These are phyloP conservation scores for Plotosus lineatus DNA, from an alignment of 2,113 vertebrate genomes.

Conservation along the genomic window DNA sequence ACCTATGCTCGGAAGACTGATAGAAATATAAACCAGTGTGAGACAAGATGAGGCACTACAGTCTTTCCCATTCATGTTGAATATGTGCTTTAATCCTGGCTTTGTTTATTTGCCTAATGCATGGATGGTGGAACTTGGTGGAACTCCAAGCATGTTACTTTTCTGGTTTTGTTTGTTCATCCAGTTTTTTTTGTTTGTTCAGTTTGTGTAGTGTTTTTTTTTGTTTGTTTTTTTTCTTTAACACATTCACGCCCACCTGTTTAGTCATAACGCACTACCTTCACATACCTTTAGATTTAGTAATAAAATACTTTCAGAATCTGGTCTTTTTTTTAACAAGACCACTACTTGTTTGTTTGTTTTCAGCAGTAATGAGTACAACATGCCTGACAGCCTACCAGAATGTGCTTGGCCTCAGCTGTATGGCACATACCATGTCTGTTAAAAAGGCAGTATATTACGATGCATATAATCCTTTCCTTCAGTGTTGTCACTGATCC, in stretches of 20 bases:
- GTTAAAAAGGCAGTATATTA: constrained; percentile 26
- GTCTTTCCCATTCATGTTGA: constrained; percentile 20
- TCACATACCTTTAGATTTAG: constrained; percentile 12
- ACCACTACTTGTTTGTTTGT: not conserved
- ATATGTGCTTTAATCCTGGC: constrained; percentile 4
- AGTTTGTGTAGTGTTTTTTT: not conserved
- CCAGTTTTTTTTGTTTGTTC: constrained; percentile 5
- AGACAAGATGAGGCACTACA: constrained; percentile 27
- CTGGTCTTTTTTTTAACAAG: not conserved
- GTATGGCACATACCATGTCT: not conserved
- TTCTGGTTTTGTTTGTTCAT: not conserved
- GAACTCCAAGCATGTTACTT: not conserved
- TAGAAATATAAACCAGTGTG: constrained; percentile 2
- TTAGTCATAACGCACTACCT: constrained; percentile 13
- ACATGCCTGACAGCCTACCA: not conserved
- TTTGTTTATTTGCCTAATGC: constrained; percentile 23
- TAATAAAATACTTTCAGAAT: not conserved
- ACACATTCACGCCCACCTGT: not conserved
- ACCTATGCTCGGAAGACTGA: not conserved
- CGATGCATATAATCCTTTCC: not conserved
- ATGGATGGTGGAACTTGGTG: not conserved
- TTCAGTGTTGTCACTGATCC: constrained; percentile 22
- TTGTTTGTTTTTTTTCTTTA: not conserved
- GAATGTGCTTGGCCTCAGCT: constrained; percentile 16
- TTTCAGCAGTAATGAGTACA: not conserved